Evolutionary conservation across 2,113 vertebrate species (phyloP).

Genomic region (Oreocharis arfaki): DNA sequence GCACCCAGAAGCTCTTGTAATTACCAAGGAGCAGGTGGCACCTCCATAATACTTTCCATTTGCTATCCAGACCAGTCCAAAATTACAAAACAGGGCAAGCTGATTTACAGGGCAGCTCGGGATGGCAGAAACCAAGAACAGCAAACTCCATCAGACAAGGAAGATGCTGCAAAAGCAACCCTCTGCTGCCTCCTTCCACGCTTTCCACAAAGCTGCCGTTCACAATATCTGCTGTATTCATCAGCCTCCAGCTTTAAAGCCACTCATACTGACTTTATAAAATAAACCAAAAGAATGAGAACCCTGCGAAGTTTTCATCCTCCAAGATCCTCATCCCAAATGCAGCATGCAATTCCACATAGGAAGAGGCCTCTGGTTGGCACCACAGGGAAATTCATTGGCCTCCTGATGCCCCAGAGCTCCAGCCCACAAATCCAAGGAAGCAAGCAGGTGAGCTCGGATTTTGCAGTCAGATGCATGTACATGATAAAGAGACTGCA

Average conservation of each 20-base stretch:
- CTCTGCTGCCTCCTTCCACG: background rate
- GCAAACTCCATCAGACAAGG: background rate
- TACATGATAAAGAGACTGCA: background rate
- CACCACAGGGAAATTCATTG: background rate
- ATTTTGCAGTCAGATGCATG: background rate
- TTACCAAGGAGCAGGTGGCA: background rate
- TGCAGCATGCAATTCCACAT: fast-evolving
- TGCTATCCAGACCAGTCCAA: background rate
- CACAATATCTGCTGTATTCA: background rate
- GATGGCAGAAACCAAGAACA: background rate
- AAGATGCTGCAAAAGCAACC: background rate
- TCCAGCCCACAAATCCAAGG: background rate
- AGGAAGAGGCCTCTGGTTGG: background rate
- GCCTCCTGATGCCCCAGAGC: background rate
- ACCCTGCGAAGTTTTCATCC: background rate
- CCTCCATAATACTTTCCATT: background rate
- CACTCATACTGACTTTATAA: background rate
- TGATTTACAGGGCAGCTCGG: background rate
- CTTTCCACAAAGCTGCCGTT: background rate
- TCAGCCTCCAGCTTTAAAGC: background rate
- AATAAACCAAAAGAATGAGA: background rate
- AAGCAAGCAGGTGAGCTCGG: background rate
- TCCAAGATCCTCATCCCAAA: background rate
- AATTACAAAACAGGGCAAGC: background rate
- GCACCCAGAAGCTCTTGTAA: background rate